phyloP scores from a whole-genome alignment of 1,140 invertebrate species.

The Acarapis woodi region DNA sequence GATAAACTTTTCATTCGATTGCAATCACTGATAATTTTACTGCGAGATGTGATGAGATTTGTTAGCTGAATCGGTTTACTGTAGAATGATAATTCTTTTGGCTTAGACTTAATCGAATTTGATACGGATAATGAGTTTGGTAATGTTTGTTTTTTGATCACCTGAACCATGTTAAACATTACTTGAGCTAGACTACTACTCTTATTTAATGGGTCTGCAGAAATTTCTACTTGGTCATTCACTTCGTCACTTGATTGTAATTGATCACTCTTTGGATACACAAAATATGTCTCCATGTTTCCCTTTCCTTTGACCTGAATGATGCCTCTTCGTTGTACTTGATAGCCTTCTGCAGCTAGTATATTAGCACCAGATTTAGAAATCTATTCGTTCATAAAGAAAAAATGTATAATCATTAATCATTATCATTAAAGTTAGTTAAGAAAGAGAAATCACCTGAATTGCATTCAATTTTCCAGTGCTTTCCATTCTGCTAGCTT shows the following conservation, averaged over 20 bases:
- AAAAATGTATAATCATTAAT: slow-evolving; percentile 4
- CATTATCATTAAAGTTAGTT: neutral
- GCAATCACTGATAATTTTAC: neutral
- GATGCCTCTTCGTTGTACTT: slow-evolving; percentile 39
- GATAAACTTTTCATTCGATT: no score
- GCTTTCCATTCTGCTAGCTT: slow-evolving; percentile 73
- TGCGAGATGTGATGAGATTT: neutral
- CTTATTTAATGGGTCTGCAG: slow-evolving; percentile 30
- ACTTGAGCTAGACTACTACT: slow-evolving; percentile 32
- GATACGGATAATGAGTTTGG: slow-evolving; percentile 11
- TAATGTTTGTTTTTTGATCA: slow-evolving; percentile 20
- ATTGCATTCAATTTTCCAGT: slow-evolving; percentile 58
- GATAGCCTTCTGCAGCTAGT: slow-evolving; percentile 34
- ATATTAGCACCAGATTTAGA: slow-evolving; percentile 22
- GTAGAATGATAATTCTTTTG: neutral
- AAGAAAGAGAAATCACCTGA: slow-evolving; percentile 30
- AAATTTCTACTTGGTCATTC: slow-evolving; percentile 17
- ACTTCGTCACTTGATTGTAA: neutral
- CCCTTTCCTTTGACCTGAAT: slow-evolving; percentile 82
- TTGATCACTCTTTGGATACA: slow-evolving; percentile 32
- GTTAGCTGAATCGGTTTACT: neutral
- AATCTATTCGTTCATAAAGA: slow-evolving; percentile 12
- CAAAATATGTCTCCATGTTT: slow-evolving; percentile 74
- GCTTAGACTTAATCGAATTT: slow-evolving; percentile 2
- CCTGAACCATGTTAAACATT: slow-evolving; percentile 54